Percentiles rank a stretch among this genome's conserved stretches.
phyloP scores from a whole-genome alignment of 2,888 invertebrate genomes.

The Drosophila subsilvestris region DNA sequence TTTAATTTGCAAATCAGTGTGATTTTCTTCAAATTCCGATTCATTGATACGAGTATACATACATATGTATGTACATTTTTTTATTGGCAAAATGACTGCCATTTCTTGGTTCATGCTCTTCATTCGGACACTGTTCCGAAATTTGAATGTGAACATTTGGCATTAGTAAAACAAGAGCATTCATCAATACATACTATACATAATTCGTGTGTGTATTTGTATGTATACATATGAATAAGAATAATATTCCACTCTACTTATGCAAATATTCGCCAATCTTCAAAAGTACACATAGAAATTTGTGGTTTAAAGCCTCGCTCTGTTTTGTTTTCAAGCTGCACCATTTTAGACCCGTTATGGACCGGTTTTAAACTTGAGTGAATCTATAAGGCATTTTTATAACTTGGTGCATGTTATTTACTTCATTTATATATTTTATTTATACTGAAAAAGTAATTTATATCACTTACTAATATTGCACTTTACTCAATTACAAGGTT shows the following conservation, averaged over 20 bases:
- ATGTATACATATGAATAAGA: constrained; percentile 10
- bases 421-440: not conserved
- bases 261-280: constrained; percentile 11
- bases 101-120: not conserved
- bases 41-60: not conserved
- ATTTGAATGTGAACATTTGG: not conserved
- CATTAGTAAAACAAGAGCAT: not conserved
- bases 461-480: constrained; percentile 3
- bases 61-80: not conserved
- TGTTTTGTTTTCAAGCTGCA: constrained; percentile 10
- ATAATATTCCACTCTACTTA: constrained; percentile 16
- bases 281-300: constrained; percentile 9
- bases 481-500: not conserved
- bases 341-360: constrained; percentile 19
- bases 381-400: constrained; percentile 10
- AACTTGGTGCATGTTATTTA: not conserved
- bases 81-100: not conserved
- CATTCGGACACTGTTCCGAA: not conserved
- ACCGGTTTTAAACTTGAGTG: constrained; percentile 31
- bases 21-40: constrained; percentile 2
- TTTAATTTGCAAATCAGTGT: constrained; percentile 24
- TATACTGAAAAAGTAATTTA: constrained; percentile 5
- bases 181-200: not conserved
- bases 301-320: constrained; percentile 4
- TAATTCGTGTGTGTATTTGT: constrained; percentile 6